Evolutionary conservation across 2,797 vertebrate species (phyloP).

Genomic region (Leuciscus waleckii): DNA sequence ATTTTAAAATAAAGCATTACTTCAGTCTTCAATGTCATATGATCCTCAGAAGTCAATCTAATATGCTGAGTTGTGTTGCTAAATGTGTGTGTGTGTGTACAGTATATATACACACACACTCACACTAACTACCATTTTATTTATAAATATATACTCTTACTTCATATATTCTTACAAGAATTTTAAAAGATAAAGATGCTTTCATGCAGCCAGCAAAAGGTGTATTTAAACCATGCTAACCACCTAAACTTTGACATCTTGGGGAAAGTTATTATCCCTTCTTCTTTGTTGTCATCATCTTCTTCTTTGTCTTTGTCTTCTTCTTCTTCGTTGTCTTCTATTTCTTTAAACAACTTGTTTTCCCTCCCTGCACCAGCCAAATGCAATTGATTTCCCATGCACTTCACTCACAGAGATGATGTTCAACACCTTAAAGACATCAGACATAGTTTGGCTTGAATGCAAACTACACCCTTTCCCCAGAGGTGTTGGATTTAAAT

Average conservation of each 20-base stretch:
- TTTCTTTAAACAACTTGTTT: constrained; percentile 5
- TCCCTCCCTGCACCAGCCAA: constrained; percentile 4
- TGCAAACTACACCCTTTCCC: constrained; percentile 45
- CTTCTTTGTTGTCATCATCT: neutral
- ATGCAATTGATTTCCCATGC: constrained; percentile 26
- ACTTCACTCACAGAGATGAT: constrained; percentile 30
- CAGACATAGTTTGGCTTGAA: constrained; percentile 53
- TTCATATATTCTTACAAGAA: too few relatives aligned
- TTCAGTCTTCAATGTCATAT: neutral
- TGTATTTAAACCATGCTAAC: neutral
- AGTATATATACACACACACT: too few relatives aligned
- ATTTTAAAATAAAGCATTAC: neutral
- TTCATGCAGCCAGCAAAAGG: neutral
- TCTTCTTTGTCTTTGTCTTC: neutral
- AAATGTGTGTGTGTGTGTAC: neutral
- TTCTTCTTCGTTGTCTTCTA: neutral
- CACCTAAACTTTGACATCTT: neutral
- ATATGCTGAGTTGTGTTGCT: neutral
- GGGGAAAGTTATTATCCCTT: neutral
- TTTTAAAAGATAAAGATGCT: neutral
- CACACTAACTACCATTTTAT: too few relatives aligned
- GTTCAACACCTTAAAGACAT: constrained; percentile 57
- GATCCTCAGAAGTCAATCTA: neutral
- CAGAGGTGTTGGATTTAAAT: constrained; percentile 60
- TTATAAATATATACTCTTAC: too few relatives aligned